Conservation (phyloP, 2,888 invertebrate species). For the Neoscelio sp. region DNA sequence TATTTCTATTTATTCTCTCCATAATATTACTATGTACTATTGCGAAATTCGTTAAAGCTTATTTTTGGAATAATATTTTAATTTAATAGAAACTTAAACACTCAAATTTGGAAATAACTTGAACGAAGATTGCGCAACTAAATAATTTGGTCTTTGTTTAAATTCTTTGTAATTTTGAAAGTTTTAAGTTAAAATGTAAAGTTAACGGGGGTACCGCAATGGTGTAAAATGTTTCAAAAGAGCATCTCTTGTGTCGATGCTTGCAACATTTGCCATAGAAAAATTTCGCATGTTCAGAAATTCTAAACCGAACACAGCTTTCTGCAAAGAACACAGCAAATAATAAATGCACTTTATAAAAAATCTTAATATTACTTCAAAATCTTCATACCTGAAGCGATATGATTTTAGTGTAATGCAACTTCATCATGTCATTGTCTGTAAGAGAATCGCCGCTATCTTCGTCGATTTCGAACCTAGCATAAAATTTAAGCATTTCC, state of each 20-base stretch:
- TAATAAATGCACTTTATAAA: conserved; percentile 6
- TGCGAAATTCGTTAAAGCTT: too few relatives aligned
- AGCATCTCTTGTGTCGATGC: conserved; percentile 95
- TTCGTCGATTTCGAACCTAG: conserved; percentile 98
- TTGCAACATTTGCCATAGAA: conserved; percentile 96
- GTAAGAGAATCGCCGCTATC: conserved; percentile 97
- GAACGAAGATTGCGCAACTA: too few relatives aligned
- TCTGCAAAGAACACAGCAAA: conserved; percentile 85
- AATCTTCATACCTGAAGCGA: conserved; percentile 89
- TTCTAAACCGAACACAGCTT: conserved; percentile 94
- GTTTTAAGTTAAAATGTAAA: too few relatives aligned
- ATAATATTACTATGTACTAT: too few relatives aligned
- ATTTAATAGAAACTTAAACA: too few relatives aligned
- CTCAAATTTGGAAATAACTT: too few relatives aligned
- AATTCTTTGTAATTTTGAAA: too few relatives aligned
- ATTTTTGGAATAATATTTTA: too few relatives aligned
- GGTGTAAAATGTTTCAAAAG: conserved; percentile 93
- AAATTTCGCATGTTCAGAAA: conserved; percentile 94
- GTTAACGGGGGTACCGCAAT: too few relatives aligned
- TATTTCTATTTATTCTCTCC: too few relatives aligned
- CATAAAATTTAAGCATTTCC: conserved; percentile 98
- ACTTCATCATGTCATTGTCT: conserved; percentile 96
- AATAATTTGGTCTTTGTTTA: too few relatives aligned
- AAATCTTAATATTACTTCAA: conserved; percentile 20
- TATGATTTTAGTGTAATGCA: conserved; percentile 96